phyloP scores from a whole-genome alignment of 2,888 invertebrate species.

The Cerastoderma edule region DNA sequence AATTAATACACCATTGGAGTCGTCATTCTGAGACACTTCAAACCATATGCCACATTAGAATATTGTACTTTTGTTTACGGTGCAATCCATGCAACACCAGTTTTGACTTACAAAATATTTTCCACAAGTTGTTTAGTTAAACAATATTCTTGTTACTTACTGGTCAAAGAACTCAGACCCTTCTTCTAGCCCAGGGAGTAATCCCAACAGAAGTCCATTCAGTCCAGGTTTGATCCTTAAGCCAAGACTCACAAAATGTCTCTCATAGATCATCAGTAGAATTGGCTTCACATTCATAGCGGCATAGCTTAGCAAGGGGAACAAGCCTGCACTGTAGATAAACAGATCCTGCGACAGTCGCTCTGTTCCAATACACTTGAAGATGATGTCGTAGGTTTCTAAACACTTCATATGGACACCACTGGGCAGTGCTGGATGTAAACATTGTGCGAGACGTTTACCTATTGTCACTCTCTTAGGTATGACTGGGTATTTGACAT shows the following conservation, averaged over 20 bases:
- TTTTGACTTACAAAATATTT: background rate
- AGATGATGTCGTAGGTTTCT: conserved; percentile 95
- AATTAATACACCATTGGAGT: no score
- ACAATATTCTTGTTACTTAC: conserved; percentile 83
- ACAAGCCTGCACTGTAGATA: conserved; percentile 91
- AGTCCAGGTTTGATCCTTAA: conserved; percentile 91
- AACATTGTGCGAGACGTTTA: conserved; percentile 95
- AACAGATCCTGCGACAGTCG: conserved; percentile 91
- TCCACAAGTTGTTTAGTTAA: no score
- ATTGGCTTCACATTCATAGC: conserved; percentile 95
- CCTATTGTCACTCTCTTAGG: conserved; percentile 94
- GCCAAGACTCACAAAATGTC: conserved; percentile 92
- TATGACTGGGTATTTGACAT: conserved; percentile 93
- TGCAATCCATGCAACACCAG: no score
- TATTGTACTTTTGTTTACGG: no score
- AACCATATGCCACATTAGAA: no score
- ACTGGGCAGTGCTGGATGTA: conserved; percentile 95
- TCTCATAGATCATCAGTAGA: conserved; percentile 92
- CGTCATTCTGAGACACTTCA: no score
- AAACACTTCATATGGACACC: conserved; percentile 96
- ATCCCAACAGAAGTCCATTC: conserved; percentile 94
- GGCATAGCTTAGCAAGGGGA: conserved; percentile 94
- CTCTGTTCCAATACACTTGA: conserved; percentile 93
- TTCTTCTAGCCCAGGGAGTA: conserved; percentile 94
- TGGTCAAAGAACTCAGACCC: conserved; percentile 93